phyloP scores from a whole-genome alignment of 2,888 invertebrate genomes.

The Serripes groenlandicus region DNA sequence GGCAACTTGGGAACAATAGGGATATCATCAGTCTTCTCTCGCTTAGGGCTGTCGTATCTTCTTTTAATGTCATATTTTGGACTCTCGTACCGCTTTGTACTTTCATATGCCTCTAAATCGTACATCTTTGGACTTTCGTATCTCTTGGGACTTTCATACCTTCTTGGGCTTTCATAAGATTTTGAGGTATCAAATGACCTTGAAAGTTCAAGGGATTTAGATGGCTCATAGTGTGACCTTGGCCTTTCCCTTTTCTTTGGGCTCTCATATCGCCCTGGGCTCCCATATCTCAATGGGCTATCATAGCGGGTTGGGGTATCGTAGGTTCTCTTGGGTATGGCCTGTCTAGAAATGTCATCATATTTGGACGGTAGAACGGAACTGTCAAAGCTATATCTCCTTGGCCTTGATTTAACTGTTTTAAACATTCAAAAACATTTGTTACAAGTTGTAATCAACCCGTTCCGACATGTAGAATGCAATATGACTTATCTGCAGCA shows the following conservation, averaged over 20 bases:
- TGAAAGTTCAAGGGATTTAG: constrained; percentile 24
- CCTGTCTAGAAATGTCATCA: constrained; percentile 40
- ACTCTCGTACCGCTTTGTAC: constrained; percentile 20
- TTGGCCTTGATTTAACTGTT: constrained; percentile 10
- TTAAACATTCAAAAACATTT: too few species aligned
- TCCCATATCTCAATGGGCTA: constrained; percentile 8
- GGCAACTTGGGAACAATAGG: constrained; percentile 72
- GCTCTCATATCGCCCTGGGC: constrained; percentile 39
- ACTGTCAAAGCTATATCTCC: constrained; percentile 31
- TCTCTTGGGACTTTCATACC: constrained; percentile 8
- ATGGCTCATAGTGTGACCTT: constrained; percentile 6
- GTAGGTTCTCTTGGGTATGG: constrained; percentile 33
- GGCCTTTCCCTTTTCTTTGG: constrained; percentile 22
- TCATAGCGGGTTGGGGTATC: constrained; percentile 44
- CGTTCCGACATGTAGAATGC: too few species aligned
- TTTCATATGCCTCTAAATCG: constrained; percentile 15
- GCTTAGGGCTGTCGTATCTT: constrained; percentile 10
- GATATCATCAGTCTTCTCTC: neutral
- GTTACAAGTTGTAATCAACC: too few species aligned
- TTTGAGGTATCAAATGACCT: constrained; percentile 20
- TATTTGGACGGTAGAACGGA: constrained; percentile 25
- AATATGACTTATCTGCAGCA: too few species aligned
- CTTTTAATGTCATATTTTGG: neutral
- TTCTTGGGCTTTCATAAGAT: constrained; percentile 46
- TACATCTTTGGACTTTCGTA: constrained; percentile 30